Evolutionary conservation across 2,888 invertebrate genomes (phyloP).

Genomic region (Mesochorus sp.): DNA sequence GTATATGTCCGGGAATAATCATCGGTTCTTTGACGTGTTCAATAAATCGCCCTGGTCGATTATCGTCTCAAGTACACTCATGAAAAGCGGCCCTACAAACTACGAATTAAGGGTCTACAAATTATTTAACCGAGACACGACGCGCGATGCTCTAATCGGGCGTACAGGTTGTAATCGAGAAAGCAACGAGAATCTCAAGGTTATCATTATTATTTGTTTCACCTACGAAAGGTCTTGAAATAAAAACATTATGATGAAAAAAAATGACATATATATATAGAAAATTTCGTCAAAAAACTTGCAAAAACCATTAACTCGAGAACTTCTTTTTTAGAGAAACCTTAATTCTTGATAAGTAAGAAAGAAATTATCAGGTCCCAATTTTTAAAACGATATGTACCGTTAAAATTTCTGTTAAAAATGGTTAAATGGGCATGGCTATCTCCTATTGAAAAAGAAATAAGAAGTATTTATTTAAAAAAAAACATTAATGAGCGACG

Average conservation of each 20-base stretch:
- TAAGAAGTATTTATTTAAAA: too few species aligned
- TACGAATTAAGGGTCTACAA: conserved; percentile 48
- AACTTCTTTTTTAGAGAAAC: too few species aligned
- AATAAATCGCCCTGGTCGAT: conserved; percentile 53
- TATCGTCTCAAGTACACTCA: conserved; percentile 13
- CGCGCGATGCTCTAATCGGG: conserved; percentile 21
- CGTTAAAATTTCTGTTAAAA: too few species aligned
- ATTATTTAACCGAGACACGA: conserved; percentile 43
- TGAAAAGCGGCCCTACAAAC: conserved; percentile 30
- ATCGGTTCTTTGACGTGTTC: conserved; percentile 4
- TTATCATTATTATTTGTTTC: conserved; percentile 21
- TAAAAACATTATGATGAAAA: conserved; percentile 1
- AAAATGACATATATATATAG: too few species aligned
- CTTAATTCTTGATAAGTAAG: too few species aligned
- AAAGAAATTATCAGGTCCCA: too few species aligned
- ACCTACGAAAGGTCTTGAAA: conserved; percentile 2
- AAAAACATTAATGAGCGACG: too few species aligned
- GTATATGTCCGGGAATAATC: conserved; percentile 26
- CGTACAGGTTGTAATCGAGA: conserved; percentile 35
- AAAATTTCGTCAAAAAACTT: too few species aligned
- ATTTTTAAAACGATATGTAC: too few species aligned
- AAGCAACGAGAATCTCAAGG: conserved; percentile 1
- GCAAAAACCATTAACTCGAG: too few species aligned
- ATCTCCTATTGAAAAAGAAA: too few species aligned
- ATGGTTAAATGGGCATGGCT: too few species aligned